Evolutionary conservation across 1,140 invertebrate genomes (phyloP).

Genomic region (Tribolium madens): DNA sequence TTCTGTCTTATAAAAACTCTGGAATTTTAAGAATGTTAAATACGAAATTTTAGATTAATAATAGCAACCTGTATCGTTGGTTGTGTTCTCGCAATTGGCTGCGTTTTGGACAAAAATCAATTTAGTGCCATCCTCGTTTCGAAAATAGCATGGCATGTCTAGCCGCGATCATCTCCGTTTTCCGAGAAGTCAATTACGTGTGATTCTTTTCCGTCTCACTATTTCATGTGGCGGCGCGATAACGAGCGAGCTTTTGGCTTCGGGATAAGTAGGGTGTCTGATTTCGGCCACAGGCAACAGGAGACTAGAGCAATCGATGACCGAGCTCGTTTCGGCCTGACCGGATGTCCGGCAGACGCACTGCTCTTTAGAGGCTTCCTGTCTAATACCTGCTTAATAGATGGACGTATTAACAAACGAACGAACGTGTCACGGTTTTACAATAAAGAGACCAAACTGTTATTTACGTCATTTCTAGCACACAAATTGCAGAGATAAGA

Average conservation of each 20-base stretch:
- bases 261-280: slow-evolving; percentile 41
- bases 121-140: neutral
- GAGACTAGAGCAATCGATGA: slow-evolving; percentile 48
- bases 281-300: slow-evolving; percentile 40
- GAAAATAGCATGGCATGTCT: slow-evolving; percentile 11
- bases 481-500: slow-evolving; percentile 14
- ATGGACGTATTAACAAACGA: slow-evolving; percentile 35
- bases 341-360: slow-evolving; percentile 53
- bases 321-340: slow-evolving; percentile 39
- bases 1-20: too few species aligned
- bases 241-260: slow-evolving; percentile 34
- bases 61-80: too few species aligned
- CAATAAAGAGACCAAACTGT: neutral
- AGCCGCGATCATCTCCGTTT: slow-evolving; percentile 14
- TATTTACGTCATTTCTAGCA: slow-evolving; percentile 37
- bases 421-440: neutral
- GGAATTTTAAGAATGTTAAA: too few species aligned
- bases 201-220: slow-evolving; percentile 23
- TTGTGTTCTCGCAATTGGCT: neutral
- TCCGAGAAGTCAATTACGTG: slow-evolving; percentile 21
- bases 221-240: slow-evolving; percentile 40
- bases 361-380: slow-evolving; percentile 52
- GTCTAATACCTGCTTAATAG: slow-evolving; percentile 49
- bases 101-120: neutral
- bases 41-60: too few species aligned